Conservation (phyloP, 2,797 vertebrate species). For the Sebastolobus altivelis region DNA sequence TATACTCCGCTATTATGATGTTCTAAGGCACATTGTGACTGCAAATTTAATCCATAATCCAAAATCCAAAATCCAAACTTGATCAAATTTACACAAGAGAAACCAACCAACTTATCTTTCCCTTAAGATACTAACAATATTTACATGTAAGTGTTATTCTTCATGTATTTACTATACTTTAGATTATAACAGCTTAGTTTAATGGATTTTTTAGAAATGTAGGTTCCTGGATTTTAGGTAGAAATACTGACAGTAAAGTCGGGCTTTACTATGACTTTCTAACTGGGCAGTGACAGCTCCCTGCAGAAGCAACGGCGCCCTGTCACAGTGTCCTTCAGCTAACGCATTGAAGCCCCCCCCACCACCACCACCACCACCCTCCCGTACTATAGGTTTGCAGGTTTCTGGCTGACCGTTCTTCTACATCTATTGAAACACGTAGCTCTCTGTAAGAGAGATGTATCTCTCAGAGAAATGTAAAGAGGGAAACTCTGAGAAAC, state of each 20-base stretch:
- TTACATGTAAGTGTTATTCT: background rate
- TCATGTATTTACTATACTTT: background rate
- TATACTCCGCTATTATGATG: background rate
- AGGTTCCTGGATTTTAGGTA: background rate
- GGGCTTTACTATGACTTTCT: background rate
- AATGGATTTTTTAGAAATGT: background rate
- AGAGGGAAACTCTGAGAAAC: constrained; percentile 14
- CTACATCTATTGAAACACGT: constrained; percentile 20
- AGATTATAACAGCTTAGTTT: background rate
- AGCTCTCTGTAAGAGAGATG: constrained; percentile 22
- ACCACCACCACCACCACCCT: background rate
- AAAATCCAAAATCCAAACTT: background rate
- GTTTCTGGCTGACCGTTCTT: constrained; percentile 19
- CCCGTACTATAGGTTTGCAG: constrained; percentile 3
- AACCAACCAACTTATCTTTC: background rate
- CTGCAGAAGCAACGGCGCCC: background rate
- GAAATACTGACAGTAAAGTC: background rate
- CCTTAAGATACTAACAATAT: background rate
- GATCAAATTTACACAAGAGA: background rate
- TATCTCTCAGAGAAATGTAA: constrained; percentile 16
- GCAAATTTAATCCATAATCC: background rate
- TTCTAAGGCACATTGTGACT: background rate
- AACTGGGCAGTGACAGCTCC: background rate
- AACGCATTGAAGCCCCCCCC: background rate
- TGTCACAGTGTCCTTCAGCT: constrained; percentile 15